Evolutionary conservation across 1,140 invertebrate genomes (phyloP), one percentile per base, ranked within the genome.

Genomic region (Cotesia vestalis): DNA sequence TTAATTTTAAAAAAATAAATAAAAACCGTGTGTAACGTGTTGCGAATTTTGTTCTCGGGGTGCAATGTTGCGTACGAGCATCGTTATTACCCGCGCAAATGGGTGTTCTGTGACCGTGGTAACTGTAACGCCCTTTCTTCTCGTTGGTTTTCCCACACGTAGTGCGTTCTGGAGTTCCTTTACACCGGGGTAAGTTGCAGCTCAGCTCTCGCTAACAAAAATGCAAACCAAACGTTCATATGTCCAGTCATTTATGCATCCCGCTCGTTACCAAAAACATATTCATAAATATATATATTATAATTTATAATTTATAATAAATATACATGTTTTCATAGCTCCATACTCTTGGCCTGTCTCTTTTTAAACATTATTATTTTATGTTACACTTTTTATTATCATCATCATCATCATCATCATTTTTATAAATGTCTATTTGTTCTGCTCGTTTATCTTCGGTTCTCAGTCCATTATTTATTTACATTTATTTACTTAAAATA

Each of bases 161-260:
- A 96, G 94, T 94, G 93, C 94, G 92, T 96, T 95, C 94, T 96
- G 94, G 94, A 95, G 93, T 92, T 95, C 93, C 91, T 96, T 96
- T 94, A 94, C 93, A 92, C 94, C 94, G 92, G 93, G 94, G 95
- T 96, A 96, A 96, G 94, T 95, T 91, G 90, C 91, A 91, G 91
- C 91, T 87, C 85, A 85, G 84, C 83, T 87, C 86, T 87, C 85
- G 86, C 85, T 87, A 85, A 85, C 82, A 82, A 78, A 75, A 55
- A 68, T 57, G 72, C 72, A 62, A 52, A 52, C 17, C n/a, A 51
- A 17, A 12, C 66, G 12, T 27, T 53, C 38, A 51, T 34, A 62
- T 63, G 61, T 64, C 55, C 69, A 69, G 64, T 62, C 71, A 72
- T 67, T 63, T 72, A 82, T 83, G 81, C 84, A 75, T 85, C 81